Base-by-base conservation (phyloP, 2,113 vertebrate genomes). In the Poicephalus gulielmi region DNA sequence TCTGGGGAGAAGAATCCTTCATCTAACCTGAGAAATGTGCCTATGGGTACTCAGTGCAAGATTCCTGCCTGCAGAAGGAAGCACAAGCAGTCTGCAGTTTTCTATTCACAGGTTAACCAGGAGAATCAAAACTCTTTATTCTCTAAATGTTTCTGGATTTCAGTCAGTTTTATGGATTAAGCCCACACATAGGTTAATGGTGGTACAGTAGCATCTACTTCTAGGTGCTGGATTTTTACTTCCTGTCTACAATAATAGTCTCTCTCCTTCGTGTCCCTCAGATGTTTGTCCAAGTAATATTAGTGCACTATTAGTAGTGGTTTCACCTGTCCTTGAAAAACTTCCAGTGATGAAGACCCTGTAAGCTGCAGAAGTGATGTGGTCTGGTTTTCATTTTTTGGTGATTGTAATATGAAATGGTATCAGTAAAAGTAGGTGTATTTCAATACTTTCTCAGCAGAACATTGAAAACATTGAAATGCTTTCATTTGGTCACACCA, bases 241-340 rank as follows among this genome's bases (percentile, higher is more conserved):
- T 86, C 35, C 7, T 70, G 10, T 64, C 49, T 73, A 2, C 33
- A 43, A 4, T 27, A 31, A 28, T 6, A 47, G 6, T 37, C 6
- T 87, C 37, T 82, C 17, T 37, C 12, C 10, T 39, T 67, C 0
- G 0, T n/a, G 41, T 59, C 30, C 19, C 27, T 74, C 9, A 22
- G 41, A 12, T 62, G 10, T 79, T 94, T 71, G 37, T 90, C n/a
- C 57, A 75, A 55, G 33, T 28, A 50, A 47, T 87, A 73, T 78
- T 82, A 78, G 31, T 12, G 30, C 10, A 16, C 4, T 43, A 11
- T 46, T 19, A 53, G 19, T 19, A 77, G 41, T 46, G 12, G 6
- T 78, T 82, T 84, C 55, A 70, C 13, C 25, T 63, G 18, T 66
- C 39, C 55, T 62, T 53, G 25, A 24, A 86, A 85, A 69, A 7